Evolutionary conservation across 2,113 vertebrate species (phyloP).

Genomic region (Verasper variegatus): DNA sequence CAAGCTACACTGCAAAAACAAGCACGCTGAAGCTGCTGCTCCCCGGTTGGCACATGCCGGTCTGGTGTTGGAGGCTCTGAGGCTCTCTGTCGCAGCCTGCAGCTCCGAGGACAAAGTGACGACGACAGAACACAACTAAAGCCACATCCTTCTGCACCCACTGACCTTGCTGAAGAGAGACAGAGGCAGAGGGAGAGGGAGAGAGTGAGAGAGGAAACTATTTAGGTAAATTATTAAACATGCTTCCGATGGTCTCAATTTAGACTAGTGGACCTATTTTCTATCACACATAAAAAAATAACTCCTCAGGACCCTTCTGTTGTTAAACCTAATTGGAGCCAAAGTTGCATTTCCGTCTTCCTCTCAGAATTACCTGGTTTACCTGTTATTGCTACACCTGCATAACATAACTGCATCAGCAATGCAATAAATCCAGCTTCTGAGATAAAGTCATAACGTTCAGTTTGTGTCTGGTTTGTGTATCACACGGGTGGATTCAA

Average conservation of each 20-base stretch:
- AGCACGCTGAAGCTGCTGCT: neutral
- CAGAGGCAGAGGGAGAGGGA: constrained; percentile 24
- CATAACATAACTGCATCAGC: constrained; percentile 12
- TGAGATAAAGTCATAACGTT: neutral
- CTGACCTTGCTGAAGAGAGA: constrained; percentile 80
- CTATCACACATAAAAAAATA: neutral
- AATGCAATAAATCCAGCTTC: neutral
- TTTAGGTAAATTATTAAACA: constrained; percentile 64
- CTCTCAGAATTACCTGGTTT: constrained; percentile 8
- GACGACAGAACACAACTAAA: constrained; percentile 68
- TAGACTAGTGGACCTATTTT: constrained; percentile 18
- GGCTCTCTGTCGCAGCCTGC: constrained; percentile 62
- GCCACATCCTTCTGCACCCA: constrained; percentile 77
- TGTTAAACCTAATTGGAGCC: neutral
- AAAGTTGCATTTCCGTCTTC: constrained; percentile 7
- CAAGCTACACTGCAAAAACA: neutral
- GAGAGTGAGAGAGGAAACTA: constrained; percentile 36
- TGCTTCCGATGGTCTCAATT: constrained; percentile 38
- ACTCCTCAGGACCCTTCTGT: neutral
- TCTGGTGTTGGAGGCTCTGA: constrained; percentile 34
- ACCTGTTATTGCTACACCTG: constrained; percentile 6
- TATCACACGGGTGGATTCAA: neutral
- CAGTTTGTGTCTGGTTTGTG: constrained; percentile 10
- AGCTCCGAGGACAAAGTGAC: constrained; percentile 69
- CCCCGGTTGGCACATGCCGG: neutral